phyloP scores from a whole-genome alignment of 2,113 vertebrate species.

The human (Homo sapiens) region DNA sequence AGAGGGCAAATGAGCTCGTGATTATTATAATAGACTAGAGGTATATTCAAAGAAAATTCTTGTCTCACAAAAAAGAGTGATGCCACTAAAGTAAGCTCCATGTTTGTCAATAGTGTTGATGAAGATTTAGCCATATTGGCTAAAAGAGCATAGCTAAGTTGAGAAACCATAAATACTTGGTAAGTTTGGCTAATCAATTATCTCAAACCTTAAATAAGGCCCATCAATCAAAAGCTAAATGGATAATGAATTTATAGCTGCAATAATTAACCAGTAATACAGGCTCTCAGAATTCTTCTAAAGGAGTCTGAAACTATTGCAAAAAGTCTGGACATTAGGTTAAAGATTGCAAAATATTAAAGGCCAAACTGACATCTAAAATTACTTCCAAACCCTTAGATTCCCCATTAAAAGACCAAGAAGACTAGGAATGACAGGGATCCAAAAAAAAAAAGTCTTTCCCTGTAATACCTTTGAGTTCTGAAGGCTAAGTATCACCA shows the following conservation, averaged over 20 bases:
- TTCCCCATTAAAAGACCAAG: background rate
- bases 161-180: background rate
- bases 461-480: background rate
- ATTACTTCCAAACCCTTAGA: background rate
- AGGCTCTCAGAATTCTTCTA: background rate
- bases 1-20: background rate
- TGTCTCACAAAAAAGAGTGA: background rate
- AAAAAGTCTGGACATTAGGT: background rate
- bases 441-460: background rate
- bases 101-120: background rate
- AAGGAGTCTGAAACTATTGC: background rate
- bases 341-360: background rate
- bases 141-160: background rate
- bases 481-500: background rate
- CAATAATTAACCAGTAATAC: background rate
- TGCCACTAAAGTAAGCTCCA: background rate
- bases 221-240: background rate
- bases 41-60: background rate
- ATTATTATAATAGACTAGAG: background rate
- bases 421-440: background rate
- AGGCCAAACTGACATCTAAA: background rate
- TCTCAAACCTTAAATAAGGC: background rate
- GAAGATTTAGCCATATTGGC: background rate
- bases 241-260: background rate
- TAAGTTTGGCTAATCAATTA: background rate